Evolutionary conservation across 2,113 vertebrate species (phyloP).

Genomic region (Saccopteryx leptura): DNA sequence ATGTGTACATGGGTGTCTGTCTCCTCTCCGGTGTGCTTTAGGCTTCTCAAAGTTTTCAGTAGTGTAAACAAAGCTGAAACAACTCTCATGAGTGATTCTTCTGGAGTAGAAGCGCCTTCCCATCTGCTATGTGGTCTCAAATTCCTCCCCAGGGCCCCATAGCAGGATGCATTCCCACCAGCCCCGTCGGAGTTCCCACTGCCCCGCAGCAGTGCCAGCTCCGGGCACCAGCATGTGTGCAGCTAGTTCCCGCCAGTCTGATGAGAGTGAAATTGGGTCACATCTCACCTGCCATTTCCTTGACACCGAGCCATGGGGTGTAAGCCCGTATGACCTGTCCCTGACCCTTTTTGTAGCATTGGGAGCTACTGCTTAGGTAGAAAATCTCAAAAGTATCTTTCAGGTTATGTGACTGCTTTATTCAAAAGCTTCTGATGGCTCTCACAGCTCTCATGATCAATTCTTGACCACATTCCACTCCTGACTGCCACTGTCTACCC

Average conservation of each 20-base stretch:
- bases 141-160: background rate
- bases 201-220: background rate
- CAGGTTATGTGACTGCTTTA: no score
- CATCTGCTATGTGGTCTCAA: background rate
- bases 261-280: background rate
- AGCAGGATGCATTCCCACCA: accelerated
- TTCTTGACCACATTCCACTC: no score
- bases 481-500: accelerated
- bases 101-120: accelerated
- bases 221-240: no score
- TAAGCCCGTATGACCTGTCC: background rate
- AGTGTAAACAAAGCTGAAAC: background rate
- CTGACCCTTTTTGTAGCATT: background rate
- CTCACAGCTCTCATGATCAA: background rate
- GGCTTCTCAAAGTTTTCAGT: background rate
- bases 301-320: accelerated
- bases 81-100: background rate
- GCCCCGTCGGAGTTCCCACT: accelerated
- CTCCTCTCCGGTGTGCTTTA: background rate
- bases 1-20: background rate
- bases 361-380: background rate
- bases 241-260: no score
- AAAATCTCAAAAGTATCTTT: background rate
- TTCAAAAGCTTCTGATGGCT: background rate
- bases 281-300: accelerated